Conservation (phyloP, 2,113 vertebrate species). For the Peromyscus maniculatus region DNA sequence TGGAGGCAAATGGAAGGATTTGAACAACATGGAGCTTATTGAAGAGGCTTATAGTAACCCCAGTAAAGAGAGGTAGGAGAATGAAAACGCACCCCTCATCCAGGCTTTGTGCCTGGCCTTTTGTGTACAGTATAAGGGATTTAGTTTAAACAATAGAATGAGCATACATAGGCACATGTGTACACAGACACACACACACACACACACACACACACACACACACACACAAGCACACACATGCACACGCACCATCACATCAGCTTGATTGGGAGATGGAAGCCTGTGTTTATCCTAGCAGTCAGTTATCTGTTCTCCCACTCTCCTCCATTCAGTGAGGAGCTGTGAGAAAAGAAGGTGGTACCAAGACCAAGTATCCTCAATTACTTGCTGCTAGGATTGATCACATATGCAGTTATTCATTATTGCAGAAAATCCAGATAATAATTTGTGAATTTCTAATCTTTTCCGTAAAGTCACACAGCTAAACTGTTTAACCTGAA, state of each 20-base stretch:
- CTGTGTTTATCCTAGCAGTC: not conserved
- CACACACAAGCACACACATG: rapidly evolving
- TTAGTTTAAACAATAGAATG: not conserved
- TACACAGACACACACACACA: too few relatives aligned
- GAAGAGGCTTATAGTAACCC: constrained; percentile 94
- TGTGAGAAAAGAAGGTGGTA: not conserved
- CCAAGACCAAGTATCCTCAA: not conserved
- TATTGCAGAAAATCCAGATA: not conserved
- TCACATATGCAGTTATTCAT: not conserved
- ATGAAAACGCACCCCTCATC: not conserved
- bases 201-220: too few relatives aligned
- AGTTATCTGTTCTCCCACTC: not conserved
- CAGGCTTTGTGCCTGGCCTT: not conserved
- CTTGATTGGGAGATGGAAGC: not conserved
- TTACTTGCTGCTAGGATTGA: not conserved
- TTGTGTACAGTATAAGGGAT: not conserved
- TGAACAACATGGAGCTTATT: constrained; percentile 91
- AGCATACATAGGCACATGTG: too few relatives aligned
- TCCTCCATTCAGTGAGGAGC: not conserved
- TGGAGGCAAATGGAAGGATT: constrained; percentile 90
- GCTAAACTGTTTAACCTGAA: constrained; percentile 39
- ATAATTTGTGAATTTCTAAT: constrained; percentile 25
- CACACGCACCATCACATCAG: not conserved
- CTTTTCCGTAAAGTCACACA: not conserved
- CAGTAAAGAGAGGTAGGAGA: constrained; percentile 80